A percentile compares a stretch with the other conserved stretches of the same genome.
These are phyloP conservation scores for Mimas tiliae DNA, from an alignment of 2,888 invertebrate genomes.

Conservation along the genomic window DNA sequence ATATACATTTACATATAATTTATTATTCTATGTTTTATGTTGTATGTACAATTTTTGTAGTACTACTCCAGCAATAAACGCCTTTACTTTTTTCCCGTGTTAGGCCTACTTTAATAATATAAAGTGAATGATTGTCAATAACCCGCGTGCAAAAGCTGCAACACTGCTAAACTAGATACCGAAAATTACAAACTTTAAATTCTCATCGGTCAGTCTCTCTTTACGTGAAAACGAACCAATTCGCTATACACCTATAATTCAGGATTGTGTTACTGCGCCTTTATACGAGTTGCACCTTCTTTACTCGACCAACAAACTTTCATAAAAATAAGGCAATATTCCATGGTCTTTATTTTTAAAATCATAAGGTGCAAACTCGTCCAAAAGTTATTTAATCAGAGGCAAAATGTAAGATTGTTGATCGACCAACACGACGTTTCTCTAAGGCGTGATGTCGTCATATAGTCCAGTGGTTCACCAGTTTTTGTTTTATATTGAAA, in stretches of 20 bases:
- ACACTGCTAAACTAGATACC: too few relatives aligned
- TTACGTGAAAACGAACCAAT: constrained; percentile 17
- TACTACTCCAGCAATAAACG: too few relatives aligned
- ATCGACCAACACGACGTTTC: constrained; percentile 51
- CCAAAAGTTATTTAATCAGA: neutral
- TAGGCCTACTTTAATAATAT: too few relatives aligned
- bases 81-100: too few relatives aligned
- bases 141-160: too few relatives aligned
- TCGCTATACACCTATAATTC: constrained; percentile 26
- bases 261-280: constrained; percentile 27
- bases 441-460: constrained; percentile 44
- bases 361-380: neutral
- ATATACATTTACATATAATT: too few relatives aligned
- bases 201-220: neutral
- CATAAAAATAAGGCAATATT: neutral
- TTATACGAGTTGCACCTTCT: constrained; percentile 28
- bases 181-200: too few relatives aligned
- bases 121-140: too few relatives aligned
- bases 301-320: constrained; percentile 31
- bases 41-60: too few relatives aligned
- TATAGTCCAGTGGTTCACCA: constrained; percentile 44
- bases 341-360: neutral
- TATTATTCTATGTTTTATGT: too few relatives aligned
- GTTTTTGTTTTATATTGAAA: constrained; percentile 49
- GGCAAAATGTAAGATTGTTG: constrained; percentile 36